Conservation (phyloP, 2,888 invertebrate genomes). For the Scaptomyza polygonia region DNA sequence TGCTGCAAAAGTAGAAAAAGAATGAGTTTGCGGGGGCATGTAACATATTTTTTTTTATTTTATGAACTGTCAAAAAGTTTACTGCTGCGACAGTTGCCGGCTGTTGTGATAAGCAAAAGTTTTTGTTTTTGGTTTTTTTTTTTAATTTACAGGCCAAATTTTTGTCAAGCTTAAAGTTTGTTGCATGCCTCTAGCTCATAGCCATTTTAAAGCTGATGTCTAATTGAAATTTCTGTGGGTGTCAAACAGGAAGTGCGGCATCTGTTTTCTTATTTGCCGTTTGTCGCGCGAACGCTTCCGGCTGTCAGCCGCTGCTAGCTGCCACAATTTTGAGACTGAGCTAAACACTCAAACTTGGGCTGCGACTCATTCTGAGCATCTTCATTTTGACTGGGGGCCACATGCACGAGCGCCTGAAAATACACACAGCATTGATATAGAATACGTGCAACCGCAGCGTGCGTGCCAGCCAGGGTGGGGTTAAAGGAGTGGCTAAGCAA, state of each 20-base stretch:
- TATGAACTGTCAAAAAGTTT: constrained; percentile 67
- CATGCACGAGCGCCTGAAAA: constrained; percentile 69
- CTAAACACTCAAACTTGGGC: neutral
- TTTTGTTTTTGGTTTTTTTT: constrained; percentile 2
- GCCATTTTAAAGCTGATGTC: constrained; percentile 41
- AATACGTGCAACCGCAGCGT: constrained; percentile 69
- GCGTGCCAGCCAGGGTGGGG: constrained; percentile 6
- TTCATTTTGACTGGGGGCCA: constrained; percentile 11
- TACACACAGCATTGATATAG: constrained; percentile 66
- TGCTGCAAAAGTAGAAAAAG: neutral
- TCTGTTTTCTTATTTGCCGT: constrained; percentile 55
- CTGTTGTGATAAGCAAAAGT: constrained; percentile 42
- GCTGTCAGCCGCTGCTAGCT: constrained; percentile 39
- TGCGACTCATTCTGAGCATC: neutral
- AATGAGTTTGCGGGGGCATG: neutral
- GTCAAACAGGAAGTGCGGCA: constrained; percentile 54
- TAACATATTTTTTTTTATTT: constrained; percentile 55
- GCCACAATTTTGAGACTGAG: constrained; percentile 26
- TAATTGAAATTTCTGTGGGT: constrained; percentile 66
- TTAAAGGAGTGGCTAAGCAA: constrained; percentile 47
- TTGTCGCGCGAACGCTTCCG: constrained; percentile 61
- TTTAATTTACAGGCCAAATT: neutral
- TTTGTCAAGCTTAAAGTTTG: constrained; percentile 35
- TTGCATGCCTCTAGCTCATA: constrained; percentile 19
- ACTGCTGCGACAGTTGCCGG: constrained; percentile 41